Evolutionary conservation across 23 tunicate genomes (phyloP).

Genomic region (Phallusia fumigata): DNA sequence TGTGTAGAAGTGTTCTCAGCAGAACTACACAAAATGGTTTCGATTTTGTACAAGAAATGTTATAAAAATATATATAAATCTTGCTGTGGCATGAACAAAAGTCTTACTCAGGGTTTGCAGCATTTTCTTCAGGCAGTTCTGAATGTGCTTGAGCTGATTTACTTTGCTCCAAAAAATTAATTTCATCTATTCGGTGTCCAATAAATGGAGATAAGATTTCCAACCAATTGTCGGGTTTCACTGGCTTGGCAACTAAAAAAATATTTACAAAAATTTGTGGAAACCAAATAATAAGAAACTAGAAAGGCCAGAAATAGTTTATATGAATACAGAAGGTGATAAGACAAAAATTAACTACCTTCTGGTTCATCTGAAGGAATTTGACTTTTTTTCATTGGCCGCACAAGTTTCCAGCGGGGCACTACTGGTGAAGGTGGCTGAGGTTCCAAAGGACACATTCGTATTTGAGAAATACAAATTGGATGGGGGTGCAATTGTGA

Average conservation of each 20-base stretch:
- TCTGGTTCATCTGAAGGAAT: constrained; percentile 63
- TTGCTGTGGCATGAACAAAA: not conserved
- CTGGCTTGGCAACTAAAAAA: constrained; percentile 50
- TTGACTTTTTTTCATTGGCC: constrained; percentile 51
- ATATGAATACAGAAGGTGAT: not conserved
- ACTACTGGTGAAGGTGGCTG: constrained; percentile 50
- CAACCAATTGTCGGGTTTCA: constrained; percentile 87
- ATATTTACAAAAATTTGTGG: not conserved
- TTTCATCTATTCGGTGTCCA: constrained; percentile 23
- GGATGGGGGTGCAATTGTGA: constrained; percentile 75
- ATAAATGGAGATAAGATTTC: constrained; percentile 65
- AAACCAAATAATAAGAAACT: not conserved
- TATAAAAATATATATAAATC: not conserved
- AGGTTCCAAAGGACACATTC: constrained; percentile 69
- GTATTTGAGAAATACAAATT: constrained; percentile 50
- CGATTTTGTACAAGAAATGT: too few relatives aligned
- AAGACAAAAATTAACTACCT: constrained; percentile 15
- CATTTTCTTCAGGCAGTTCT: too few relatives aligned
- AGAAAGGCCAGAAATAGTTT: not conserved
- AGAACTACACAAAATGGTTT: too few relatives aligned
- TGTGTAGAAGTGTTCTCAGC: too few relatives aligned
- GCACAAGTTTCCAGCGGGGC: constrained; percentile 83
- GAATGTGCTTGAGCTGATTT: too few relatives aligned
- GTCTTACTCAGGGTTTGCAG: too few relatives aligned
- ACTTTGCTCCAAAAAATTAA: not conserved